Evolutionary conservation across 1,140 invertebrate genomes (phyloP), one percentile per base, ranked within the genome.

Genomic region (Bombyx mandarina): DNA sequence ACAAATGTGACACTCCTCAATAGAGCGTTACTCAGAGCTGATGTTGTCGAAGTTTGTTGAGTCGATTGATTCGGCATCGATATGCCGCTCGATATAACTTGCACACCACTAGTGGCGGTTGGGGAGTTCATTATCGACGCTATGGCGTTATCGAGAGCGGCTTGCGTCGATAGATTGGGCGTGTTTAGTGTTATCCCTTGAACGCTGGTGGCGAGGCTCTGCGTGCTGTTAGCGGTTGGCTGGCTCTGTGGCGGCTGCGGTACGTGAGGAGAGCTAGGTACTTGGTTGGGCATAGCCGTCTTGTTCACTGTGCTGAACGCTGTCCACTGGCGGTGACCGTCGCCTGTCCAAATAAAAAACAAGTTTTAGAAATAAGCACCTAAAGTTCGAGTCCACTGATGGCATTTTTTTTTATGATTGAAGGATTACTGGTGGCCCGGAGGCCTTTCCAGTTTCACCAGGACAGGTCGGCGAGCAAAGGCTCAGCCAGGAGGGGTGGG

Each of bases 101-200:
- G 83, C 54, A 83, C 76, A 8, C 67, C 73, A 45, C 67, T 67
- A 35, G 70, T 66, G 6, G 69, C 7, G 0, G 73, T 71, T 1
- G 83, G 80, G n/a, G 76, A 76, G 60, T 77, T 72, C 58, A 83
- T 81, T 35, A 86, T 78, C n/a, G 75, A 82, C 6, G 83, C 80
- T 51, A 86, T 86, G 8, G 80, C 77, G 54, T 71, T 80, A 52
- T 83, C 79, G 2, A 83, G 45, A 3, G 80, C 79, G 1, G 76
- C 71, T 54, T 86, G 81, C 0, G 78, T 73, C 9, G 72, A 60
- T n/a, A 79, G 43, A 52, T 74, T 82, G 6, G 79, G 74, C 10
- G 80, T 66, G 59, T 68, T 66, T 0, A 83, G 67, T 1, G 79
- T 78, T 45, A 86, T 86, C 8, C 80, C 80, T 52, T 86, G 82